Base-by-base conservation (phyloP, 1,140 invertebrate species). In the Heliothis virescens region DNA sequence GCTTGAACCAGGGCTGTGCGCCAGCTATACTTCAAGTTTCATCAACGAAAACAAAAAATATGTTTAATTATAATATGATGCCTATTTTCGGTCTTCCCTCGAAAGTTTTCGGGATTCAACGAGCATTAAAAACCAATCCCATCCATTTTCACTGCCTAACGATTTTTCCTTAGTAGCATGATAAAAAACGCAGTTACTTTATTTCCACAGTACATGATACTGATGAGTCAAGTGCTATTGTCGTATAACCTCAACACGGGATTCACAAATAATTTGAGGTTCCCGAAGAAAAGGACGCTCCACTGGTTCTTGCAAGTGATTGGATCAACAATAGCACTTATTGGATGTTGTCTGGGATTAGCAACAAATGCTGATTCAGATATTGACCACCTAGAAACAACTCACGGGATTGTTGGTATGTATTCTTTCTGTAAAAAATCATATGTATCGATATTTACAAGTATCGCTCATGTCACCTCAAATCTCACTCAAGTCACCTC, bases 401-500 rank as follows among this genome's bases (percentile, higher is more conserved):
- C 76, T 21, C 87, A 89, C 78, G 85, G 83, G n/a, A 84, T 86
- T 59, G 13, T 85, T 13, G 87, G 87, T 87, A 82, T 85, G 84
- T 80, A 13, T 21, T 59, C 60, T 53, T 16, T n/a, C 12, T 55
- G 50, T 53, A 77, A 21, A n/a, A 16, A 13, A 21, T 11, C 26
- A 26, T 26, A 26, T 1, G 21, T 26, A 26, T 26, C 21, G 21
- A 26, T 26, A 2, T 26, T 26, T 26, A 26, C 21, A 26, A 26
- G 21, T 26, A 26, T 1, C 21, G 1, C 21, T 26, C 21, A 26
- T 26, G 21, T 26, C 21, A n/a, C n/a, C n/a, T n/a, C n/a, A n/a
- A n/a, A n/a, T n/a, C n/a, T n/a, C n/a, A n/a, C n/a, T n/a, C n/a
- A n/a, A n/a, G n/a, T 26, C 21, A 26, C 21, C 21, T 26, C 21